Percentiles rank a stretch among this genome's conserved stretches.
phyloP scores from a whole-genome alignment of 2,113 vertebrate species.

The Xenopus borealis region DNA sequence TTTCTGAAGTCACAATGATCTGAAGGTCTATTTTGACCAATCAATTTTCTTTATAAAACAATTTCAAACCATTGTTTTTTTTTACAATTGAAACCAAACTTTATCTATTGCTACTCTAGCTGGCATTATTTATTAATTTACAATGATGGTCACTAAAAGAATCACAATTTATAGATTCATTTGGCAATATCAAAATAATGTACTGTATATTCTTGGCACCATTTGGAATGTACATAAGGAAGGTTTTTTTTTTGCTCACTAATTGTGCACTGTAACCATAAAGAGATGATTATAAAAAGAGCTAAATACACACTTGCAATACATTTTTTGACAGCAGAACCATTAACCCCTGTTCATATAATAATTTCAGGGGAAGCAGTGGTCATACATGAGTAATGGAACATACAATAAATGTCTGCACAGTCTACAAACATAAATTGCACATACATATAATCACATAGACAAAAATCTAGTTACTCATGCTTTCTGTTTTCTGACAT shows the following conservation, averaged over 20 bases:
- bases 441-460: conserved; percentile 16
- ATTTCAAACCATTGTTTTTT: too few relatives aligned
- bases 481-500: conserved; percentile 26
- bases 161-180: too few relatives aligned
- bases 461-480: conserved; percentile 21
- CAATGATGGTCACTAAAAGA: too few relatives aligned
- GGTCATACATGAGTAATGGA: not conserved
- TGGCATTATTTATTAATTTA: too few relatives aligned
- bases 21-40: too few relatives aligned
- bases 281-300: not conserved
- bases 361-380: not conserved
- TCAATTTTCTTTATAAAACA: too few relatives aligned
- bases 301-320: not conserved
- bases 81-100: too few relatives aligned
- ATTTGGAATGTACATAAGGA: conserved; percentile 1
- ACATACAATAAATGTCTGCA: conserved; percentile 13
- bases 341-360: not conserved
- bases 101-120: too few relatives aligned
- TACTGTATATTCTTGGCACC: not conserved
- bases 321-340: not conserved
- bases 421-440: conserved; percentile 16
- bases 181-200: too few relatives aligned
- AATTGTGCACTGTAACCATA: not conserved
- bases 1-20: too few relatives aligned
- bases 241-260: not conserved